A percentile compares a stretch with the other conserved stretches of the same genome.
phyloP scores from a whole-genome alignment of 2,113 vertebrate species.

The Gymnarchus niloticus region DNA sequence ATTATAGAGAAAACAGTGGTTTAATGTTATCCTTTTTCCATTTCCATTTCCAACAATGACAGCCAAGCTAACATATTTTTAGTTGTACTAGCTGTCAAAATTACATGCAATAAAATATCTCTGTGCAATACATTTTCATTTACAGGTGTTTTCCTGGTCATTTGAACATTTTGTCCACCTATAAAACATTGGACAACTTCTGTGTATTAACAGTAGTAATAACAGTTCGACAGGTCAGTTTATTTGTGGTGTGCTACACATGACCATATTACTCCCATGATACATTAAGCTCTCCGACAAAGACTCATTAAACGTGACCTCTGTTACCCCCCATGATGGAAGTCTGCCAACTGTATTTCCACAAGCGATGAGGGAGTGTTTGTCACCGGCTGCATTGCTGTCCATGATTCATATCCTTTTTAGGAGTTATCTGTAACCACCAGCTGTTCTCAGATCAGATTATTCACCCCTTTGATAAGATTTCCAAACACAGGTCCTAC shows the following conservation, averaged over 20 bases:
- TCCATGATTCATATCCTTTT: background rate
- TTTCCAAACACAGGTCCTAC: background rate
- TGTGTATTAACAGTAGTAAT: no score
- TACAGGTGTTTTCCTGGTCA: no score
- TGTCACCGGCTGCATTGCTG: background rate
- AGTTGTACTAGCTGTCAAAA: background rate
- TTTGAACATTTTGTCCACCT: no score
- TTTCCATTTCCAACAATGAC: background rate
- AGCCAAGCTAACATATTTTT: background rate
- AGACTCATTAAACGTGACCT: background rate
- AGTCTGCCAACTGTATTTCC: background rate
- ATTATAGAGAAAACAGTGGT: background rate
- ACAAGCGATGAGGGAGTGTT: background rate
- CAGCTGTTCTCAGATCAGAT: slow-evolving; percentile 7
- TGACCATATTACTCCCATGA: background rate
- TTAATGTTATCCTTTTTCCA: background rate
- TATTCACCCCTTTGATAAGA: background rate
- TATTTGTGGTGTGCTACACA: background rate
- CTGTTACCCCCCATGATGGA: background rate
- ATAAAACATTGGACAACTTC: no score
- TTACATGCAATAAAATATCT: no score
- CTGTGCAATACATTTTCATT: no score
- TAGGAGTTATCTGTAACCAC: background rate
- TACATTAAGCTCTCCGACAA: background rate
- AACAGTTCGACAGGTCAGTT: no score